A percentile compares a stretch with the other conserved stretches of the same genome.
phyloP scores from a whole-genome alignment of 2,113 vertebrate species.

The Cyprinus carpio region DNA sequence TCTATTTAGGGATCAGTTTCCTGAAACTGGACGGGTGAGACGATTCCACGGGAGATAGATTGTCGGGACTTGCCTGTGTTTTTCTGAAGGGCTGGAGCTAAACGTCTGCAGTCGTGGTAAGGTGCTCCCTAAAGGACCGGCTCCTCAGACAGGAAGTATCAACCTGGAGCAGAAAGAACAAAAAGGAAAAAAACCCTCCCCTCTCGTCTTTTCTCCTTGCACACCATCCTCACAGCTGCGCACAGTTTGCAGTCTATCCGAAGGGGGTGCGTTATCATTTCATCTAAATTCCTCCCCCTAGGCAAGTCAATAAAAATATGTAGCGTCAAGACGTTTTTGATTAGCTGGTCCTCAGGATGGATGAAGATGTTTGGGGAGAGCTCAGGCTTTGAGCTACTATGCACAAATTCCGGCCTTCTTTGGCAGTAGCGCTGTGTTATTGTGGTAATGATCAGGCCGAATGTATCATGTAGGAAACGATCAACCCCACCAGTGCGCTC shows the following conservation, averaged over 20 bases:
- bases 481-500: background rate
- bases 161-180: slow-evolving; percentile 34
- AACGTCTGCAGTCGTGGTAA: slow-evolving; percentile 70
- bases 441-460: slow-evolving; percentile 58
- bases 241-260: slow-evolving; percentile 31
- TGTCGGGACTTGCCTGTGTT: slow-evolving; percentile 83
- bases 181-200: background rate
- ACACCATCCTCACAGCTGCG: slow-evolving; percentile 25
- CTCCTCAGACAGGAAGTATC: slow-evolving; percentile 28
- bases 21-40: slow-evolving; percentile 76
- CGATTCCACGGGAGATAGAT: slow-evolving; percentile 74
- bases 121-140: slow-evolving; percentile 41
- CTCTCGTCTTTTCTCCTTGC: background rate
- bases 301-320: slow-evolving; percentile 45
- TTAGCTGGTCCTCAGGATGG: slow-evolving; percentile 47
- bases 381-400: background rate
- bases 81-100: slow-evolving; percentile 71
- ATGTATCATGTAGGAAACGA: slow-evolving; percentile 9
- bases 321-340: slow-evolving; percentile 46
- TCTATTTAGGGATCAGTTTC: slow-evolving; percentile 84
- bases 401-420: background rate
- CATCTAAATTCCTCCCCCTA: slow-evolving; percentile 44
- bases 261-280: slow-evolving; percentile 45
- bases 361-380: slow-evolving; percentile 40
- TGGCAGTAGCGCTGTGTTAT: background rate